Conservation (phyloP, 2,797 vertebrate genomes). For the Carduelis carduelis region DNA sequence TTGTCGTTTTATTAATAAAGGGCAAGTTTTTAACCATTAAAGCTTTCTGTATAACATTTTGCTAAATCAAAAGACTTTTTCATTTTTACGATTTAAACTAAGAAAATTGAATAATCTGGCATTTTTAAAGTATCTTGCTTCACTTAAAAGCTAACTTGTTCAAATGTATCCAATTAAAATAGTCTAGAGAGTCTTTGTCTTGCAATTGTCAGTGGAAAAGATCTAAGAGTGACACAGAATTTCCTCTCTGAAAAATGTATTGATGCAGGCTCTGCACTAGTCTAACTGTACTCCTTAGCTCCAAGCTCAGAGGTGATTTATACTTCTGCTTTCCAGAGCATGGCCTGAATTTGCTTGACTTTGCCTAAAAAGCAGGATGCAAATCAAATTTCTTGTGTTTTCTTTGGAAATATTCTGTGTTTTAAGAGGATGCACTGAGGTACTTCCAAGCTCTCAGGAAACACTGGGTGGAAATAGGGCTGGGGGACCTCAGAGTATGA, state of each 20-base stretch:
- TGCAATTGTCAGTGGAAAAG: background rate
- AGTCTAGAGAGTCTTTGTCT: background rate
- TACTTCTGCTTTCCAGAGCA: background rate
- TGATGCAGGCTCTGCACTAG: background rate
- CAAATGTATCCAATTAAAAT: background rate
- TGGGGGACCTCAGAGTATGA: background rate
- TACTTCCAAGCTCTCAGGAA: background rate
- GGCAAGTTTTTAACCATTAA: background rate
- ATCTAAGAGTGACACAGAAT: background rate
- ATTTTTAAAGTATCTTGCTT: background rate
- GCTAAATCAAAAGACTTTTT: background rate
- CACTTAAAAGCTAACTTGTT: background rate
- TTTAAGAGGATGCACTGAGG: background rate
- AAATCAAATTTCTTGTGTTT: background rate
- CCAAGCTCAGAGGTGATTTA: background rate
- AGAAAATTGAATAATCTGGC: background rate
- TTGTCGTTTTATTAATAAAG: background rate
- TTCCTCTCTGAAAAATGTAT: background rate
- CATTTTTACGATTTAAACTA: background rate
- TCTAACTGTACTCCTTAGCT: background rate
- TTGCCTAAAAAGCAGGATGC: background rate
- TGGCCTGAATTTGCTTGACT: background rate
- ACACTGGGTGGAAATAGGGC: fast-evolving
- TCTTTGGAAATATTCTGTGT: background rate
- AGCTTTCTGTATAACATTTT: background rate